phyloP scores from a whole-genome alignment of 1,140 invertebrate genomes.

The Nixonia krombeini region DNA sequence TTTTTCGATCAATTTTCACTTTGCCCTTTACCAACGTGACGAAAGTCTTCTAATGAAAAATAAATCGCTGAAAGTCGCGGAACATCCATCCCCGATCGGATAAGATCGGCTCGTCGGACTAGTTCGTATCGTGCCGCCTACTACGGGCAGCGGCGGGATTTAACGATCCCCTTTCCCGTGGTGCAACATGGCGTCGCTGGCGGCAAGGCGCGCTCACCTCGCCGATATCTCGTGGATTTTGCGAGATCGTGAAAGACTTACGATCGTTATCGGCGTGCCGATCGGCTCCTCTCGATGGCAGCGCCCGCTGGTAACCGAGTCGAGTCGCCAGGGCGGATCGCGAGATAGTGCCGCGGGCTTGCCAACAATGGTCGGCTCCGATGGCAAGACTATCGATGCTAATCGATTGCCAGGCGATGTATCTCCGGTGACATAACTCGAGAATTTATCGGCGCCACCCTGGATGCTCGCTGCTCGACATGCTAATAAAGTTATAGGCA shows the following conservation, averaged over 20 bases:
- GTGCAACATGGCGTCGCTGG: slow-evolving; percentile 40
- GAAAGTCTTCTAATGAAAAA: slow-evolving; percentile 42
- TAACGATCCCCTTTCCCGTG: slow-evolving; percentile 35
- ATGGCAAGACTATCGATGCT: slow-evolving; percentile 57
- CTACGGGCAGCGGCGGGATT: slow-evolving; percentile 7
- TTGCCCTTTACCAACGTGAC: too few relatives aligned
- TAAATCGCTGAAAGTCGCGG: slow-evolving; percentile 34
- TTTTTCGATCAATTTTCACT: too few relatives aligned
- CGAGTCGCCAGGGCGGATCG: slow-evolving; percentile 49
- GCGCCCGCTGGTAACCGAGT: slow-evolving; percentile 41
- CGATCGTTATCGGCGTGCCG: slow-evolving; percentile 46
- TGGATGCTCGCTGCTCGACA: slow-evolving; percentile 50
- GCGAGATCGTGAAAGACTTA: slow-evolving; percentile 51
- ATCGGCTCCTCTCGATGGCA: slow-evolving; percentile 39
- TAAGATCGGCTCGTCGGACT: slow-evolving; percentile 29
- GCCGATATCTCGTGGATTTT: slow-evolving; percentile 43
- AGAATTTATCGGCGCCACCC: slow-evolving; percentile 64
- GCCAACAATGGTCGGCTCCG: slow-evolving; percentile 51
- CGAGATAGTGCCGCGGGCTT: slow-evolving; percentile 44
- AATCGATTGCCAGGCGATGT: slow-evolving; percentile 62
- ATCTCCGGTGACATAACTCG: slow-evolving; percentile 62
- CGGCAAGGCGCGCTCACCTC: slow-evolving; percentile 32
- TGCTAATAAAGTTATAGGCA: slow-evolving; percentile 61
- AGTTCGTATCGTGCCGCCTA: slow-evolving; percentile 23
- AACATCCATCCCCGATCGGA: slow-evolving; percentile 37